These are phyloP conservation scores for Paralichthys olivaceus DNA, from an alignment of 2,113 vertebrate genomes.

Conservation along the genomic window DNA sequence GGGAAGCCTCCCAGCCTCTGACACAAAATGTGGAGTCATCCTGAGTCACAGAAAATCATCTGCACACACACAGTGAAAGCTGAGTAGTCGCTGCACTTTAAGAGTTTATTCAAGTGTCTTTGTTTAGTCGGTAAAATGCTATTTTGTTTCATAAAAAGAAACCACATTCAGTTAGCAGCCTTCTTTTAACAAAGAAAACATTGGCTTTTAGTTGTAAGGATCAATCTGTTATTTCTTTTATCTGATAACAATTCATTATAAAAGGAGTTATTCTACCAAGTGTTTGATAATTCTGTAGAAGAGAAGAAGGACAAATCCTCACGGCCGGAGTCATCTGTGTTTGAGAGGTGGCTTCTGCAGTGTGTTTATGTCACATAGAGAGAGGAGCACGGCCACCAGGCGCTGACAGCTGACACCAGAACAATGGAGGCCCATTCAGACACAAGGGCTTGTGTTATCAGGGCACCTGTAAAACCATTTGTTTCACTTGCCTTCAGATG, in stretches of 20 bases:
- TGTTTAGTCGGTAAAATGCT: slow-evolving; percentile 1
- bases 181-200: slow-evolving; percentile 4
- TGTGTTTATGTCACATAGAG: slow-evolving; percentile 73
- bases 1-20: slow-evolving; percentile 43
- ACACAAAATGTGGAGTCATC: slow-evolving; percentile 65
- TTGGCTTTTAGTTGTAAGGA: no score
- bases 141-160: background rate
- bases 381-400: slow-evolving; percentile 64
- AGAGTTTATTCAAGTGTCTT: slow-evolving; percentile 30
- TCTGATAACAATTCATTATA: background rate
- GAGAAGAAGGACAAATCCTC: background rate
- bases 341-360: slow-evolving; percentile 60
- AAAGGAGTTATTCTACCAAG: background rate
- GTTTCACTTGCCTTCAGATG: slow-evolving; percentile 54
- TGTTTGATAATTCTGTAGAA: background rate
- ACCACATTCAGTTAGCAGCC: background rate
- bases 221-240: background rate
- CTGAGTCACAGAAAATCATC: slow-evolving; percentile 48
- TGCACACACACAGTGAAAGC: slow-evolving; percentile 37
- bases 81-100: slow-evolving; percentile 25
- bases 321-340: slow-evolving; percentile 68
- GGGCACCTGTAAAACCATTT: slow-evolving; percentile 67
- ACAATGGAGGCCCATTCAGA: slow-evolving; percentile 66
- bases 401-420: slow-evolving; percentile 74
- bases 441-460: slow-evolving; percentile 50